Base-by-base conservation (phyloP, 64 coral and sea anemone genomes). In the Cladopsammia gracilis region DNA sequence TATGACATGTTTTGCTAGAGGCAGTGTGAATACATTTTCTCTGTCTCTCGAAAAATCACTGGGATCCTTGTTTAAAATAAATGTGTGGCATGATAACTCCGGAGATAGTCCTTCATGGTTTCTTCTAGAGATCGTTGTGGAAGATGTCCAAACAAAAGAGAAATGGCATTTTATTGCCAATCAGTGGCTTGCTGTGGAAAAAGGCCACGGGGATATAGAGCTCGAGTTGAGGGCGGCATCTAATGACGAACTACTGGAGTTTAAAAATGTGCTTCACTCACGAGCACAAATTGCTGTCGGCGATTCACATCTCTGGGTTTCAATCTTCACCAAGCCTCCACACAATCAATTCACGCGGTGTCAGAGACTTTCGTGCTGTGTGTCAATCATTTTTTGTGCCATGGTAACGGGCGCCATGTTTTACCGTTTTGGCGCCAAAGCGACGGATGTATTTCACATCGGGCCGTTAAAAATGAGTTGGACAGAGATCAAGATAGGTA, bases 331-430 rank as follows among this genome's bases (percentile, higher is more conserved):
- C 1, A 92, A 91, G 58, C 82, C 91, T n/a, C 95, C 95, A 25
- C 91, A 93, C 53, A 69, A 73, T 75, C 47, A 48, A 16, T 97
- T 97, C 53, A 90, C 95, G 74, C 77, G 95, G 54, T 93, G 88
- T 70, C 95, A 97, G 50, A 92, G 95, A 5, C 62, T 97, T 18
- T 87, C 95, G 14, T 97, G 91, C 73, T 97, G 92, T 16, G 44
- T 94, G 67, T 94, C 87, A 51, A 93, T 97, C 19, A 79, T 93
- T 2, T 90, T 97, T 5, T 73, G 84, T 58, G 82, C 92, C 3
- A 97, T 97, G 95, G 64, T 97, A 64, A 85, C 95, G 4, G 90
- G 90, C n/a, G 95, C 95, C 1, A 87, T 97, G 92, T 97, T 97
- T 75, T 97, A 94, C 64, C 79, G 93, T 49, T 50, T 97, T 77